Evolutionary conservation across 92 coral and sea anemone genomes (phyloP), one percentile per base, ranked within the genome.

Genomic region (Pocillopora meandrina): DNA sequence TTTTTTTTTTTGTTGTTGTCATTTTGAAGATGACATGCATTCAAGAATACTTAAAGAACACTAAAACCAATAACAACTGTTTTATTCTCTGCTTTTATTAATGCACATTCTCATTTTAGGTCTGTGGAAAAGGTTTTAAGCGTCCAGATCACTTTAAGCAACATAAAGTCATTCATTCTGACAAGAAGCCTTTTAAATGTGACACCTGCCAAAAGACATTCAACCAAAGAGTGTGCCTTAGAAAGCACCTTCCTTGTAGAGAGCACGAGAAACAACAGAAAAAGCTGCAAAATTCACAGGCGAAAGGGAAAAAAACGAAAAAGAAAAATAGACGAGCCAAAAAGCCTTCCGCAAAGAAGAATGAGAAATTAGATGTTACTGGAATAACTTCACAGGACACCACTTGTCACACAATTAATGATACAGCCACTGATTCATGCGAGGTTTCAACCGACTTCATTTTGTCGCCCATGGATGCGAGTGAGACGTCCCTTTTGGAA

Each of bases 121-220:
- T 90, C 18, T 93, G 96, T 75, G 96, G 92, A 3, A 93, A 93
- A 85, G 90, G 88, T 17, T 93, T 93, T 78, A 93, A 93, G 76
- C 87, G 96, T 23, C 87, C 83, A 56, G 93, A 93, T 70, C 96
- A 93, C 78, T 84, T 93, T 47, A 87, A 86, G 23, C 85, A 87
- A 12, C 96, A 93, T 83, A 64, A 76, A 15, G 62, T 88, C 21
- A 93, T 93, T 61, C 96, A 93, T 72, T 90, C 94, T 5, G 94
- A 93, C 14, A 67, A 76, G 35, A 93, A 93, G 61, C 96, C 96
- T 9, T 92, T 75, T 81, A 87, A 93, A 61, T 93, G 96, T 60
- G 94, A 93, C 63, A 93, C 92, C 1, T 93, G 96, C 34, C 86
- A 89, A 17, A 89, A 82, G 59, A 90, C 90, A 67, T 93, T 93